Percentiles rank a stretch among this genome's conserved stretches.
phyloP scores from a whole-genome alignment of 1,140 invertebrate species.

The Leucophenga varia region DNA sequence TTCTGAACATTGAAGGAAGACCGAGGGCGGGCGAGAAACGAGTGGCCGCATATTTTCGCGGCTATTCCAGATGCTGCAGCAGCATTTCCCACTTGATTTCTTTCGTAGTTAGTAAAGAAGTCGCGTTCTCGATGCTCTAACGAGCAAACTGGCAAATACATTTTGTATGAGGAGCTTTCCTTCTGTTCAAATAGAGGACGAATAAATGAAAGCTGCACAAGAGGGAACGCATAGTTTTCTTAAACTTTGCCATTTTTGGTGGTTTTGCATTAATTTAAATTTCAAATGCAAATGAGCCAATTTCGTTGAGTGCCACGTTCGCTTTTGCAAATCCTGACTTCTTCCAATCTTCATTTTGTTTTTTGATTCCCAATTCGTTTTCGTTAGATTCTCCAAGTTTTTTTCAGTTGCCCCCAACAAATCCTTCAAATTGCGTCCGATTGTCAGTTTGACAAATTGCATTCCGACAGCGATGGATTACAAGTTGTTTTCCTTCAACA shows the following conservation, averaged over 20 bases:
- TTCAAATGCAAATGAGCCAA: conserved; percentile 56
- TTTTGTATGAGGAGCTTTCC: conserved; percentile 47
- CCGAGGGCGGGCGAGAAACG: conserved; percentile 1
- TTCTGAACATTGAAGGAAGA: too few species aligned
- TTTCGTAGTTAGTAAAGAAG: conserved; percentile 52
- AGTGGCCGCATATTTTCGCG: conserved; percentile 40
- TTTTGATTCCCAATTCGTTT: too few species aligned
- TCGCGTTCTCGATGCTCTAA: conserved; percentile 44
- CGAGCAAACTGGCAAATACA: conserved; percentile 51
- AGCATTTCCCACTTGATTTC: conserved; percentile 50
- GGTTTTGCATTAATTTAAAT: conserved; percentile 56
- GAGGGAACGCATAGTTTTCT: conserved; percentile 26
- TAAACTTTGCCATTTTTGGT: conserved; percentile 44
- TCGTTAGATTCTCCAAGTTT: conserved; percentile 7
- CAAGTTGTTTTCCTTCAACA: too few species aligned
- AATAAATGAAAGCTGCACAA: conserved; percentile 8
- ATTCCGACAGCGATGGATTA: too few species aligned
- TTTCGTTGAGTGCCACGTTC: conserved; percentile 43
- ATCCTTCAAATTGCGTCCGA: conserved; percentile 36
- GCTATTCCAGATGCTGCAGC: conserved; percentile 32
- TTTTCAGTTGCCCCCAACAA: conserved; percentile 19
- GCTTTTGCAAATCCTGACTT: too few species aligned
- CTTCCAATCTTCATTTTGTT: too few species aligned
- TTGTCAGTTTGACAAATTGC: conserved; percentile 44
- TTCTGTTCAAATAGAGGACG: conserved; percentile 1